phyloP scores from a whole-genome alignment of 2,113 vertebrate genomes.

The Mirounga angustirostris region DNA sequence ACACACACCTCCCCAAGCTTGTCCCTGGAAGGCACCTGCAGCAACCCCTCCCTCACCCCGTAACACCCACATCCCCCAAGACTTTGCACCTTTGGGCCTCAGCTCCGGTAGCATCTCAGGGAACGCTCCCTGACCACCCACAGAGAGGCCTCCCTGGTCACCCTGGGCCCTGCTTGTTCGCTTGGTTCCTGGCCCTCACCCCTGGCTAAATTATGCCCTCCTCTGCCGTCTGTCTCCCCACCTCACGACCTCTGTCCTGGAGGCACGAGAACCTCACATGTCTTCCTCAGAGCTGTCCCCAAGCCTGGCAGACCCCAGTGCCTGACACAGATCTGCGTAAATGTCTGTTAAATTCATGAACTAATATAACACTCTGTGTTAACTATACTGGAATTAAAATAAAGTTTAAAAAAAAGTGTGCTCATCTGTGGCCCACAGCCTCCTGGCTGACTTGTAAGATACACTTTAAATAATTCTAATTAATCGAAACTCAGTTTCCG shows the following conservation, averaged over 20 bases:
- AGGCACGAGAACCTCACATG: rapidly evolving
- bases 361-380: background rate
- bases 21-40: background rate
- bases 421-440: rapidly evolving
- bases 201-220: no score
- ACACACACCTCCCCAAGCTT: rapidly evolving
- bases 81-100: no score
- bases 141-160: no score
- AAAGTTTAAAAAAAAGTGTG: background rate
- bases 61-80: rapidly evolving
- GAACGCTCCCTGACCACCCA: rapidly evolving
- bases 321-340: background rate
- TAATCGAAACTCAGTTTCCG: background rate
- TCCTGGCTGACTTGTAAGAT: background rate
- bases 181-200: rapidly evolving
- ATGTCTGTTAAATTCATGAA: no score
- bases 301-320: rapidly evolving
- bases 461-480: background rate
- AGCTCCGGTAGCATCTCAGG: rapidly evolving
- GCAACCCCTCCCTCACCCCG: rapidly evolving
- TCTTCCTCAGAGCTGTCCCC: background rate
- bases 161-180: rapidly evolving
- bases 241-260: background rate
- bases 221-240: background rate
- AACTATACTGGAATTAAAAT: background rate